phyloP scores from a whole-genome alignment of 2,888 invertebrate species.

The Listrodromus nycthemerus region DNA sequence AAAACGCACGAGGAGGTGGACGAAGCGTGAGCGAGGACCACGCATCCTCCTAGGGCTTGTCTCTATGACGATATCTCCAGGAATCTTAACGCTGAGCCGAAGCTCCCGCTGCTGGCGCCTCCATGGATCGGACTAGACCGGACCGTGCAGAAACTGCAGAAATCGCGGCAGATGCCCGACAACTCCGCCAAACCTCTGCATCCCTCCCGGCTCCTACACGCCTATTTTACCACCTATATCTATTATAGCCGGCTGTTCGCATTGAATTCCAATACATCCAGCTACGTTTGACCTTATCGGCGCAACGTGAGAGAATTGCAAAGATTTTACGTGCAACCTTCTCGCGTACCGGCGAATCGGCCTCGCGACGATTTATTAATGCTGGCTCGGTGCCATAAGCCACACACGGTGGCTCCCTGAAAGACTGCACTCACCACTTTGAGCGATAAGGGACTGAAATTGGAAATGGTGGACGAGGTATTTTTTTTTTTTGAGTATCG shows the following conservation, averaged over 20 bases:
- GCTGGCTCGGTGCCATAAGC: conserved; percentile 44
- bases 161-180: conserved; percentile 55
- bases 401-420: conserved; percentile 23
- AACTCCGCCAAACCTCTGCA: conserved; percentile 52
- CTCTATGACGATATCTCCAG: conserved; percentile 45
- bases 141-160: conserved; percentile 24
- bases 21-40: conserved; percentile 3
- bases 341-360: conserved; percentile 6
- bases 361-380: conserved; percentile 52
- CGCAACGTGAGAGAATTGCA: conserved; percentile 16
- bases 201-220: conserved; percentile 45
- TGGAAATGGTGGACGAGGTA: neutral
- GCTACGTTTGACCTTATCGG: conserved; percentile 60
- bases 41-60: conserved; percentile 29
- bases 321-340: conserved; percentile 10
- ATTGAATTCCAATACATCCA: conserved; percentile 57
- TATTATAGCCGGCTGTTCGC: conserved; percentile 44
- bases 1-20: conserved; percentile 11
- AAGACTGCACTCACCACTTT: conserved; percentile 46
- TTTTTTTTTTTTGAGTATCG: neutral
- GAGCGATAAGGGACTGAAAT: conserved; percentile 44
- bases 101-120: conserved; percentile 43
- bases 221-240: conserved; percentile 54
- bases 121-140: conserved; percentile 13
- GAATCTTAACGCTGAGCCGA: conserved; percentile 37